These are phyloP conservation scores for Callimorpha dominula DNA, from an alignment of 2,888 invertebrate genomes.

Conservation along the genomic window DNA sequence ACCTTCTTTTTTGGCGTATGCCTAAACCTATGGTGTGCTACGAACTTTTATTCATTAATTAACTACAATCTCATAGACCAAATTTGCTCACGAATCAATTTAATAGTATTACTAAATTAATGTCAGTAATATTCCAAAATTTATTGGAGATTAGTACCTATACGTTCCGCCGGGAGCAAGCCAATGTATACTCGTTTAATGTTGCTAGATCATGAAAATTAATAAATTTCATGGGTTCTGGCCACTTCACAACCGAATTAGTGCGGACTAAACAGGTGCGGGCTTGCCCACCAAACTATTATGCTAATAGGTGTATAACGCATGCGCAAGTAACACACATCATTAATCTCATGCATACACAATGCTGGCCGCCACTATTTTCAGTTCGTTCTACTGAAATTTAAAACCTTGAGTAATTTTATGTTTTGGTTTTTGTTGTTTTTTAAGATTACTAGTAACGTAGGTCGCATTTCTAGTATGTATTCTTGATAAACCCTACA, in stretches of 20 bases:
- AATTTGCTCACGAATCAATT: background rate
- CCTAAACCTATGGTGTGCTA: too few relatives aligned
- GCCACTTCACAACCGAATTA: conserved; percentile 53
- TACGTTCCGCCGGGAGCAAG: conserved; percentile 16
- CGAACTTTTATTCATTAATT: background rate
- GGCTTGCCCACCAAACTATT: conserved; percentile 54
- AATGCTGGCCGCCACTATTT: conserved; percentile 38
- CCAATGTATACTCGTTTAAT: conserved; percentile 32
- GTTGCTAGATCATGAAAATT: conserved; percentile 42
- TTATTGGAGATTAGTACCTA: conserved; percentile 40
- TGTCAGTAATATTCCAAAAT: conserved; percentile 25
- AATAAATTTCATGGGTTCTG: conserved; percentile 46
- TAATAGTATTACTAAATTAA: background rate
- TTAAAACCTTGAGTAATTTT: too few relatives aligned
- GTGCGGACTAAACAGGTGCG: conserved; percentile 52
- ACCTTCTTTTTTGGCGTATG: too few relatives aligned
- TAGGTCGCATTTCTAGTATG: too few relatives aligned
- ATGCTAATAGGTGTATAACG: conserved; percentile 58
- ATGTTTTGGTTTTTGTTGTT: too few relatives aligned
- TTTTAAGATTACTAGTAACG: too few relatives aligned
- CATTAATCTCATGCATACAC: conserved; percentile 49
- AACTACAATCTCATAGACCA: background rate
- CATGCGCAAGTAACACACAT: conserved; percentile 48
- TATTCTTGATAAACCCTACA: too few relatives aligned
- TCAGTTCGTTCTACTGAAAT: conserved; percentile 15